phyloP scores from a whole-genome alignment of 2,888 invertebrate species.

The Lepidochrysops patricia region DNA sequence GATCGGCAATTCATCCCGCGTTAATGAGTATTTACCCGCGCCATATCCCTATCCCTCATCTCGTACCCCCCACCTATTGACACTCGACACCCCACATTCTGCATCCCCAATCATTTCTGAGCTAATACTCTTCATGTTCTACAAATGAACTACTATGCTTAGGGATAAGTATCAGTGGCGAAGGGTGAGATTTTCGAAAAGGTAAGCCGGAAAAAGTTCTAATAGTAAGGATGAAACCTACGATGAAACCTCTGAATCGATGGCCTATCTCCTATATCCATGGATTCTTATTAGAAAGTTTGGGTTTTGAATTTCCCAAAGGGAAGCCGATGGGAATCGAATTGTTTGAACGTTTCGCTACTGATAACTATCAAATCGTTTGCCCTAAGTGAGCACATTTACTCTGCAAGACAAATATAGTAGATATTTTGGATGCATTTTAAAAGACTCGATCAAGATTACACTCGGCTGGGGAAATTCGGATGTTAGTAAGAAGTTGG shows the following conservation, averaged over 20 bases:
- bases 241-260: too few relatives aligned
- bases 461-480: slow-evolving; percentile 3
- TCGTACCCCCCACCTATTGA: neutral
- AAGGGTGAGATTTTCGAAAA: too few relatives aligned
- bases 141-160: too few relatives aligned
- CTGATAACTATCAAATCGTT: neutral
- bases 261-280: too few relatives aligned
- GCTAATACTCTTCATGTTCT: neutral
- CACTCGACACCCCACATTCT: neutral
- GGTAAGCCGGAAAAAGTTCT: too few relatives aligned
- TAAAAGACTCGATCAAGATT: neutral
- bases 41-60: neutral
- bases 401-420: neutral
- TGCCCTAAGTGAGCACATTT: neutral
- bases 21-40: slow-evolving; percentile 6
- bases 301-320: too few relatives aligned
- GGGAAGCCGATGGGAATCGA: too few relatives aligned
- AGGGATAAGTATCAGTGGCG: too few relatives aligned
- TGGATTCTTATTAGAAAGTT: too few relatives aligned
- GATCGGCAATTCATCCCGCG: neutral
- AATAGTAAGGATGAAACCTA: too few relatives aligned
- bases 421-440: neutral
- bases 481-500: neutral
- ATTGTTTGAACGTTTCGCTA: neutral
- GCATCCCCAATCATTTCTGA: neutral